Percentiles rank a stretch among this genome's conserved stretches.
Evolutionary conservation across 2,113 vertebrate genomes (phyloP).

Genomic region (Cochlearius cochlearius): DNA sequence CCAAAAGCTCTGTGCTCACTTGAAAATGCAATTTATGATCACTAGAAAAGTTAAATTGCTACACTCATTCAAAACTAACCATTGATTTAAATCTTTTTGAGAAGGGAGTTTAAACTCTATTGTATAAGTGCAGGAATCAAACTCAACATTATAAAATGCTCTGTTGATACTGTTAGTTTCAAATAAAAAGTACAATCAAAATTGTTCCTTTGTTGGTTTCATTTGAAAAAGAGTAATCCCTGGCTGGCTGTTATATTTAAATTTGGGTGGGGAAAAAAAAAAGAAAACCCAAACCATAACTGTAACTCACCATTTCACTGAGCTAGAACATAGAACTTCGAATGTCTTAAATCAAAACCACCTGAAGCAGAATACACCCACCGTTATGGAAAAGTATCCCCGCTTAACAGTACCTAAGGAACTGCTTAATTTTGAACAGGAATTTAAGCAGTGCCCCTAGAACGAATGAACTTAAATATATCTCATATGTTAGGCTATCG

Average conservation of each 20-base stretch:
- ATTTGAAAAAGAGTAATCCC: not conserved
- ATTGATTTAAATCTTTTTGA: not conserved
- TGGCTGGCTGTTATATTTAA: not conserved
- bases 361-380: not conserved
- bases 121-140: not conserved
- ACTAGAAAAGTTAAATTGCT: not conserved
- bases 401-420: not conserved
- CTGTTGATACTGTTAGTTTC: not conserved
- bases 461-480: not conserved
- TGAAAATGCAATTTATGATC: constrained; percentile 26
- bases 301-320: not conserved
- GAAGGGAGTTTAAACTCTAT: not conserved
- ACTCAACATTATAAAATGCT: not conserved
- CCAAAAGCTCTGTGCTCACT: not conserved
- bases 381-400: not conserved
- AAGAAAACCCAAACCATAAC: not conserved
- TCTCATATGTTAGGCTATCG: fast-evolving
- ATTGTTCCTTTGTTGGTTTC: not conserved
- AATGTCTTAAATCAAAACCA: not conserved
- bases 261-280: not conserved
- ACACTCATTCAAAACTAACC: constrained; percentile 1
- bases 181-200: not conserved
- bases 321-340: not conserved
- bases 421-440: not conserved
- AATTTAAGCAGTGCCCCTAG: not conserved